Conservation (phyloP, 1,140 invertebrate species). For the Ceratosolen fusciceps region DNA sequence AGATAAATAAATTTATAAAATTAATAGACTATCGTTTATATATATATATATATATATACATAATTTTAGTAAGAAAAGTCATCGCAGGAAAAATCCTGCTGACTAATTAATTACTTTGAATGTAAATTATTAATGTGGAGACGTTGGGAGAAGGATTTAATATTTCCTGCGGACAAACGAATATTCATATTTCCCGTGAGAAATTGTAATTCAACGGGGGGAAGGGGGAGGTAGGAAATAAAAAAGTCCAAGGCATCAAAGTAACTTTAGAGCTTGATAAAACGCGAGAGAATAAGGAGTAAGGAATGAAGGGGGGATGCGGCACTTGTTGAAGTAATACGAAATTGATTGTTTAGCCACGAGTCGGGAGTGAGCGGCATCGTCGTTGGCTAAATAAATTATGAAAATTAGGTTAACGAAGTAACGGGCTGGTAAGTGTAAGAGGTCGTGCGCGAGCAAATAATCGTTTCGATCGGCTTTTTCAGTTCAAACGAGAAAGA, state of each 20-base stretch:
- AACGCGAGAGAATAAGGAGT: no score
- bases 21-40: no score
- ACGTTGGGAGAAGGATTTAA: background rate
- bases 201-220: conserved; percentile 5
- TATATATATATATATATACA: no score
- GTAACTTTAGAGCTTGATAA: no score
- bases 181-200: background rate
- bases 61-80: no score
- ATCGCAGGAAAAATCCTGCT: no score
- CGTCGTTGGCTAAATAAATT: background rate
- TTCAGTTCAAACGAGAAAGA: background rate
- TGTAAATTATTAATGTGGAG: background rate
- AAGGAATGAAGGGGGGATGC: no score
- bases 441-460: background rate
- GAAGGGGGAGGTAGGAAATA: background rate
- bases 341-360: background rate
- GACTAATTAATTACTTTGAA: background rate
- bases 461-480: background rate
- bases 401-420: background rate
- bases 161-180: background rate
- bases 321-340: background rate
- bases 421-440: background rate
- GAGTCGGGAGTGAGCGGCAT: no score
- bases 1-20: no score
- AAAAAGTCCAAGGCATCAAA: background rate